These are phyloP conservation scores for Ornithorhynchus anatinus DNA, from an alignment of 2,113 vertebrate genomes.

Conservation along the genomic window DNA sequence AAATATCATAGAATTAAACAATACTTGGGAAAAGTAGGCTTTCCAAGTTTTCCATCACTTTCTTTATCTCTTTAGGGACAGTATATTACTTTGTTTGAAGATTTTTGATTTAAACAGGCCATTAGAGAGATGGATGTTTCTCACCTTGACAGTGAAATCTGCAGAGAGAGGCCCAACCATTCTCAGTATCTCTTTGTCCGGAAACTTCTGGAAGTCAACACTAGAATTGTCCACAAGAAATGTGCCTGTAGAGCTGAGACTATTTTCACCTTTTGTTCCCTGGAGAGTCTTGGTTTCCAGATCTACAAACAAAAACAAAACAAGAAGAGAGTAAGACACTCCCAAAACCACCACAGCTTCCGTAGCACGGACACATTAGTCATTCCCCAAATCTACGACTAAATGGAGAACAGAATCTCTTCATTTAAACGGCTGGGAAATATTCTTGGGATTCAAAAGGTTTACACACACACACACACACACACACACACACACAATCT, in stretches of 20 bases:
- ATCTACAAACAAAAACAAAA: constrained; percentile 70
- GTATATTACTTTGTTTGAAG: neutral
- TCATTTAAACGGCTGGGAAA: too few relatives aligned
- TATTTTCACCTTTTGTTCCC: constrained; percentile 83
- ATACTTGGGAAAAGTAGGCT: neutral
- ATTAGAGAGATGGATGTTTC: neutral
- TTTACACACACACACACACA: too few relatives aligned
- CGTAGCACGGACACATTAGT: too few relatives aligned
- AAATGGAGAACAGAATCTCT: too few relatives aligned
- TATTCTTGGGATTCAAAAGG: too few relatives aligned
- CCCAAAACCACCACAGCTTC: neutral
- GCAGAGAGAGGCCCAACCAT: constrained; percentile 88
- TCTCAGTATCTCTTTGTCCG: constrained; percentile 90
- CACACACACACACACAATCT: too few relatives aligned
- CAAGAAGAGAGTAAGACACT: constrained; percentile 24
- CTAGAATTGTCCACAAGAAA: constrained; percentile 90
- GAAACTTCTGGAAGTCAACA: constrained; percentile 90
- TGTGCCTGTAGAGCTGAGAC: constrained; percentile 77
- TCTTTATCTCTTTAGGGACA: neutral
- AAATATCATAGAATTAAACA: constrained; percentile 12
- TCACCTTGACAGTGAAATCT: constrained; percentile 94
- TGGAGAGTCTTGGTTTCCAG: constrained; percentile 93
- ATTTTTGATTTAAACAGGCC: neutral
- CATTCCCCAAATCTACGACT: too few relatives aligned
- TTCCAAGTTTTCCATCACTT: neutral